Percentiles rank a stretch among this genome's conserved stretches.
Evolutionary conservation across 2,113 vertebrate species (phyloP).

Genomic region (Petromus typicus): DNA sequence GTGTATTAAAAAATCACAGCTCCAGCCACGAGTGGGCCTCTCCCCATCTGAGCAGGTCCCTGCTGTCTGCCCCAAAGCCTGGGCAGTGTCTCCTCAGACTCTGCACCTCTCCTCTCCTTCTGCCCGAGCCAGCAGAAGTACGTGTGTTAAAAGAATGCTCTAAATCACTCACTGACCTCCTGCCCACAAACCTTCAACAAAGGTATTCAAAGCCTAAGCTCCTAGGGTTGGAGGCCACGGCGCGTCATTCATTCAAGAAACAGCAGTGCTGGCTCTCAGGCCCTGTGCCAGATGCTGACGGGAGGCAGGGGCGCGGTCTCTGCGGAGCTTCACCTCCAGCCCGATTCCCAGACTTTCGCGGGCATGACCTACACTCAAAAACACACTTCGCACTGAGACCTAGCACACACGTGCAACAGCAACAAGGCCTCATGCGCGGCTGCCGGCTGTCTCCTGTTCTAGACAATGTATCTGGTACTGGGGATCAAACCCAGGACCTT

Average conservation of each 20-base stretch:
- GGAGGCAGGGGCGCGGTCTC: no score
- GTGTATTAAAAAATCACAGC: neutral
- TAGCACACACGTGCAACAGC: neutral
- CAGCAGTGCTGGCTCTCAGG: neutral
- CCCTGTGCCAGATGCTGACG: no score
- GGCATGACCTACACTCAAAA: neutral
- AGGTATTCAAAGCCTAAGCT: neutral
- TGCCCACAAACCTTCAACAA: constrained; percentile 5
- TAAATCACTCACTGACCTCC: neutral
- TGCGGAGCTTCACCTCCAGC: neutral
- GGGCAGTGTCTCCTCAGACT: neutral
- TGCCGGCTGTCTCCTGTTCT: neutral
- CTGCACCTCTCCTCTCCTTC: neutral
- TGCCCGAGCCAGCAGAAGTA: neutral
- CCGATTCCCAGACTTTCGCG: neutral
- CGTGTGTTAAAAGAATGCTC: neutral
- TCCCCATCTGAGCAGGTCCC: neutral
- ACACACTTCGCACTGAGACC: neutral
- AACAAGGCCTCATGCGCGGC: neutral
- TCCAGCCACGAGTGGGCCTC: neutral
- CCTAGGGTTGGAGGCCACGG: neutral
- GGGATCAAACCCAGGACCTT: no score
- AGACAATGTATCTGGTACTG: neutral
- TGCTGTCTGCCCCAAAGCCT: neutral
- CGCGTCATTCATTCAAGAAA: neutral